phyloP scores from a whole-genome alignment of 2,113 vertebrate species.

The Aegithalos caudatus region DNA sequence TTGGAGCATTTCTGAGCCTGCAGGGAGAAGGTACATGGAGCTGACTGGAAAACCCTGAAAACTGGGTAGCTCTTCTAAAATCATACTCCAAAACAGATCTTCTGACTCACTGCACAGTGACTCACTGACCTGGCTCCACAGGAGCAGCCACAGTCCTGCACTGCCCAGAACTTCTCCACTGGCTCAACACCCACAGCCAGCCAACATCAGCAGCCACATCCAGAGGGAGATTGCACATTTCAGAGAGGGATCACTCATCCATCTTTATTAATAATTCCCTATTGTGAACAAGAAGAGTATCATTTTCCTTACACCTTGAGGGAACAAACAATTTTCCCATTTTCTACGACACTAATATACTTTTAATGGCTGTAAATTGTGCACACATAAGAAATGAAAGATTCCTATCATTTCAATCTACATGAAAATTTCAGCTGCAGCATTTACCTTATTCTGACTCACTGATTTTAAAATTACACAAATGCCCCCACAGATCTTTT shows the following conservation, averaged over 20 bases:
- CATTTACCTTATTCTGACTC: constrained; percentile 44
- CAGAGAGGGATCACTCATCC: not conserved
- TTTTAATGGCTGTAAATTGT: constrained; percentile 58
- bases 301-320: constrained; percentile 31
- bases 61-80: not conserved
- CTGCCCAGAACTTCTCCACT: not conserved
- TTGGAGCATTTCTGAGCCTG: not conserved
- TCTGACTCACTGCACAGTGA: not conserved
- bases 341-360: constrained; percentile 34
- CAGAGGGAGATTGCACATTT: too few species aligned
- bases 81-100: not conserved
- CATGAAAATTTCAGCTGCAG: not conserved
- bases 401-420: constrained; percentile 39
- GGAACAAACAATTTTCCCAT: constrained; percentile 61
- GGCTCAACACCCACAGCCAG: too few species aligned
- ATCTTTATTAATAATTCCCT: constrained; percentile 44
- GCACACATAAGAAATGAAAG: constrained; percentile 34
- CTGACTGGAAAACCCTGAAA: not conserved
- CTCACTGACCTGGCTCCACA: not conserved
- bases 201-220: too few species aligned
- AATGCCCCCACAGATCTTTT: constrained; percentile 27
- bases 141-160: not conserved
- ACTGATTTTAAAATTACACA: constrained; percentile 12
- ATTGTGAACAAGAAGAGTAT: constrained; percentile 22
- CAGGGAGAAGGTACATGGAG: not conserved